Conservation (phyloP, 2,797 vertebrate genomes). For the Sebastiscus tertius region DNA sequence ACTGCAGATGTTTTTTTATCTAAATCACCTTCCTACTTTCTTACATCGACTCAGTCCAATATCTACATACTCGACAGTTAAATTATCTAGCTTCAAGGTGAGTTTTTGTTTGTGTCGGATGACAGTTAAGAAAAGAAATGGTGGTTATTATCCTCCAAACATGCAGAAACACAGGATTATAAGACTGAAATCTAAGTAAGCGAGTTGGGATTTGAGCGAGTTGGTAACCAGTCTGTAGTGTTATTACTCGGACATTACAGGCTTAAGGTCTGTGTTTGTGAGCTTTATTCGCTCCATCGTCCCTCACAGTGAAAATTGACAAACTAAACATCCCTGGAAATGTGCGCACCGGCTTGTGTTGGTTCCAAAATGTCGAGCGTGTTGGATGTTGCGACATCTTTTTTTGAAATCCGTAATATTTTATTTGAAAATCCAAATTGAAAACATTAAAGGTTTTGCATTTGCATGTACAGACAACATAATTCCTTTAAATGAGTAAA, state of each 20-base stretch:
- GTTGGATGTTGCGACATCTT: slow-evolving; percentile 42
- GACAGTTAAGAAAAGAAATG: slow-evolving; percentile 17
- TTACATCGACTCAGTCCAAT: slow-evolving; percentile 27
- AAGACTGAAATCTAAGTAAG: slow-evolving; percentile 31
- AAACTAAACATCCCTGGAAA: slow-evolving; percentile 47
- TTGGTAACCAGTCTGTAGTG: slow-evolving; percentile 26
- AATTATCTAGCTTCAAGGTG: slow-evolving; percentile 8
- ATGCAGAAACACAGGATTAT: slow-evolving; percentile 56
- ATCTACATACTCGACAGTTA: slow-evolving; percentile 50
- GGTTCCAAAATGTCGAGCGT: slow-evolving; percentile 35
- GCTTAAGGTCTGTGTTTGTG: slow-evolving; percentile 40
- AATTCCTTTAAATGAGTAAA: neutral
- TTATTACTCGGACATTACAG: slow-evolving; percentile 39
- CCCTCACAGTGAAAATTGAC: slow-evolving; percentile 72
- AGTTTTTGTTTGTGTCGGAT: slow-evolving; percentile 14
- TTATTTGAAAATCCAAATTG: slow-evolving; percentile 14
- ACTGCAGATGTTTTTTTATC: slow-evolving; percentile 21
- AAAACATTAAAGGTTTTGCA: neutral
- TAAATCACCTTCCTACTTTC: slow-evolving; percentile 33
- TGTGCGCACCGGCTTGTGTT: slow-evolving; percentile 36
- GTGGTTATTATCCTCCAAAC: slow-evolving; percentile 40
- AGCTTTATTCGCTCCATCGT: slow-evolving; percentile 34
- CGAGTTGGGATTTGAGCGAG: slow-evolving; percentile 6
- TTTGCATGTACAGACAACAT: slow-evolving; percentile 10
- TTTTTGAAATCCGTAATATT: slow-evolving; percentile 5